Evolutionary conservation across 2,113 vertebrate genomes (phyloP).

Genomic region (Hippocampus comes): DNA sequence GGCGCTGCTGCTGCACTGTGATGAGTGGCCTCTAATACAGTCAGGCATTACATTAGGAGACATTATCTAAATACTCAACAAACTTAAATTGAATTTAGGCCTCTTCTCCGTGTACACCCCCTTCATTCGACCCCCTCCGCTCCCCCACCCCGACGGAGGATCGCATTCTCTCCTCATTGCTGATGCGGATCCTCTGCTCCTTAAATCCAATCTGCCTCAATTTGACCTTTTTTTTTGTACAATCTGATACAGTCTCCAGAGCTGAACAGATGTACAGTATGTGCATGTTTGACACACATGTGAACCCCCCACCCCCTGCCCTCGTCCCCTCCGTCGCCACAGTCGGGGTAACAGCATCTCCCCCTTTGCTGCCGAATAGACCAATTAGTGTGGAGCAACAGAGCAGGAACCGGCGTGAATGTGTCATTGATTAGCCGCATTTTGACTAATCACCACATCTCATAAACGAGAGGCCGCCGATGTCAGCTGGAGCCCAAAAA

Average conservation of each 20-base stretch:
- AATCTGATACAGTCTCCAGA: conserved; percentile 44
- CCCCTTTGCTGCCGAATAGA: conserved; percentile 74
- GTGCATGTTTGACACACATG: conserved; percentile 41
- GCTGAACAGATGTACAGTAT: conserved; percentile 58
- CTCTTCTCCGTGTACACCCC: conserved; percentile 13
- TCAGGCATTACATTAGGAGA: conserved; percentile 64
- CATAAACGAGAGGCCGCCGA: conserved; percentile 69
- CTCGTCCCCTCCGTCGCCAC: neutral
- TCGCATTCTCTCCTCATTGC: conserved; percentile 74
- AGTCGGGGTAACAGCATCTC: conserved; percentile 71
- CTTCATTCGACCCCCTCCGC: neutral
- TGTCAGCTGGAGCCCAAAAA: conserved; percentile 74
- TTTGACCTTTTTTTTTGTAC: conserved; percentile 68
- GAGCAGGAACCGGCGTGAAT: conserved; percentile 78
- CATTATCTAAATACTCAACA: conserved; percentile 76
- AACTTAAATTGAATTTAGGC: conserved; percentile 72
- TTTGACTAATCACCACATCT: conserved; percentile 78
- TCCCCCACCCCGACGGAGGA: conserved; percentile 17
- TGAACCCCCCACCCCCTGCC: too few species aligned
- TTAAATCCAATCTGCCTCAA: conserved; percentile 73
- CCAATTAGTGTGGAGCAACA: conserved; percentile 76
- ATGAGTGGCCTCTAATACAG: conserved; percentile 44
- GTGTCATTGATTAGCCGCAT: conserved; percentile 79
- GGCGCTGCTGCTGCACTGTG: conserved; percentile 66
- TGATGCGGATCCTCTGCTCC: conserved; percentile 55